phyloP scores from a whole-genome alignment of 1,140 invertebrate species.

The Pseudomyrmex gracilis region DNA sequence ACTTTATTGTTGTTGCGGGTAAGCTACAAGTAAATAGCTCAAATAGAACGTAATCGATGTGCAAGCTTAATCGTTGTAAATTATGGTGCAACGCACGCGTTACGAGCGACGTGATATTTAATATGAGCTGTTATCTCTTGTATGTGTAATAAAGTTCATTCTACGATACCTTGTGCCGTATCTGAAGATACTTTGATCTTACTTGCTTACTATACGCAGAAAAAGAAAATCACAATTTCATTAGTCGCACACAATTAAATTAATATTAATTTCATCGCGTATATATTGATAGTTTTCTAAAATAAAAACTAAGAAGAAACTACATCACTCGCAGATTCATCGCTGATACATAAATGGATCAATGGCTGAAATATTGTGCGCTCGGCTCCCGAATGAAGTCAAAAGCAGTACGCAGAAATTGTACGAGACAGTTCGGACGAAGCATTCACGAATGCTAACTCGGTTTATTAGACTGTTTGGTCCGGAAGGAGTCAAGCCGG shows the following conservation, averaged over 20 bases:
- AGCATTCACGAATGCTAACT: conserved; percentile 62
- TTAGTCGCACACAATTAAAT: background rate
- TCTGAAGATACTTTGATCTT: conserved; percentile 1
- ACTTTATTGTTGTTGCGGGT: background rate
- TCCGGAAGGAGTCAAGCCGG: conserved; percentile 54
- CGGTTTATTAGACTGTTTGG: conserved; percentile 59
- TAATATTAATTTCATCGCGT: background rate
- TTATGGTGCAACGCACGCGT: conserved; percentile 27
- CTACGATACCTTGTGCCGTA: background rate
- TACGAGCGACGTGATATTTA: conserved; percentile 48
- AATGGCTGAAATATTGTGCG: conserved; percentile 42
- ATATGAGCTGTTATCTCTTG: conserved; percentile 31
- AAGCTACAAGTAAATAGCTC: conserved; percentile 24
- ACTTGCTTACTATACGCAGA: background rate
- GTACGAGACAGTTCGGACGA: conserved; percentile 58
- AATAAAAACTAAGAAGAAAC: background rate
- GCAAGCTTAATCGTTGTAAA: conserved; percentile 45
- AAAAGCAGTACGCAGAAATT: conserved; percentile 46
- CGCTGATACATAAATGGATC: conserved; percentile 35
- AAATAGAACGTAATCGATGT: conserved; percentile 39
- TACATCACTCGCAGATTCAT: background rate
- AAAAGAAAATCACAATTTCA: conserved; percentile 3
- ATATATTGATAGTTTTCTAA: background rate
- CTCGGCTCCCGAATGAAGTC: conserved; percentile 34
- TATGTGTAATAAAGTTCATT: conserved; percentile 13